Base-by-base conservation (phyloP, 2,888 invertebrate species). In the Phorcus lineatus region DNA sequence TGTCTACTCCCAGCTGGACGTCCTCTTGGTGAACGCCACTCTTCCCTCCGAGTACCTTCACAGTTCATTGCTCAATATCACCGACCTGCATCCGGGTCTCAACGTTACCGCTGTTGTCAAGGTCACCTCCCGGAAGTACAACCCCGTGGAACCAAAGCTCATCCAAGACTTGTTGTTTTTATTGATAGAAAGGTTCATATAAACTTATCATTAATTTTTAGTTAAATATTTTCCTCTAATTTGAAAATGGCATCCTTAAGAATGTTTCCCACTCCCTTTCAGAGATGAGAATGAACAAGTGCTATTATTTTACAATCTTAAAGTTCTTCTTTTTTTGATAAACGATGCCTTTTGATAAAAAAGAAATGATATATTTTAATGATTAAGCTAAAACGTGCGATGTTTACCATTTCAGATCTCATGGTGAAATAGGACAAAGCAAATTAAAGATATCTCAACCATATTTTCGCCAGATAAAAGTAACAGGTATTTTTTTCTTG, bases 351-450 rank as follows among this genome's bases (percentile, higher is more conserved):
- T n/a, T n/a, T n/a, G n/a, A n/a, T n/a, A n/a, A n/a, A n/a, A n/a
- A n/a, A n/a, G n/a, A 13, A 47, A 47, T 47, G 47, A 6, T 9
- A 47, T 47, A 9, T 1, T 47, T 1, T 13, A 47, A 47, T 47
- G 11, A 11, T 36, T 36, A 11, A 6, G 4, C 11, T 47, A 1
- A 36, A 36, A 36, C 2, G 7, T 36, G 36, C 1, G 1, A 47
- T 47, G 47, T 47, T 11, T 47, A 9, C 13, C 13, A 53, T 47
- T 57, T 40, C 75, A 80, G 80, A 53, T 62, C 67, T n/a, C 16
- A 66, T 7, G 76, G 75, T 9, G 80, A 80, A 53, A 17, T 80
- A 7, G 80, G 80, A 31, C 62, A 75, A 13, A 75, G 75, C 31
- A 36, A 77, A 54, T 66, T 80, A 36, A 67, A 77, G 67, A 40